Conservation (phyloP, 2,888 invertebrate genomes). For the Apamea epomidion region DNA sequence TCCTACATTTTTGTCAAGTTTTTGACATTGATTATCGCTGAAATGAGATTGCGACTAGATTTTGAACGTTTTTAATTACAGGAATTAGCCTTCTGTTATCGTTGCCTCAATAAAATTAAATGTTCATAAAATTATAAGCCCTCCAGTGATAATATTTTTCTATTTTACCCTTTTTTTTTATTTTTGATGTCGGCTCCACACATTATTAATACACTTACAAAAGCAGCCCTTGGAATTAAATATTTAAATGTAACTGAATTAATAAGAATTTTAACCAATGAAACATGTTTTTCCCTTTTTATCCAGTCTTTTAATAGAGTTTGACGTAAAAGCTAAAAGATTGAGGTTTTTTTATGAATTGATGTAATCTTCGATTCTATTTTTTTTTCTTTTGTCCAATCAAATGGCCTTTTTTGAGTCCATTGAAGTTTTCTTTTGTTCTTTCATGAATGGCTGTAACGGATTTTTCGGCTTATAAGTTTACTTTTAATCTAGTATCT, state of each 20-base stretch:
- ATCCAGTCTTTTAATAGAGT: background rate
- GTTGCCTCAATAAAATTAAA: background rate
- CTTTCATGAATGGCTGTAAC: slow-evolving; percentile 14
- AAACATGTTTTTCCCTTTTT: background rate
- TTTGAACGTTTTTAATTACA: too few relatives aligned
- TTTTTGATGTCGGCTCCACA: background rate
- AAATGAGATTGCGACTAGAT: too few relatives aligned
- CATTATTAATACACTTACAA: slow-evolving; percentile 14
- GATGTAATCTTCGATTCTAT: slow-evolving; percentile 49
- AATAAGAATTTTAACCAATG: background rate
- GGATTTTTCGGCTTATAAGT: slow-evolving; percentile 13
- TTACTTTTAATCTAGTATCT: background rate
- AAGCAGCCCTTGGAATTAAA: slow-evolving; percentile 11
- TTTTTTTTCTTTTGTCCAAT: slow-evolving; percentile 63
- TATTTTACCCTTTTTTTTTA: slow-evolving; percentile 28
- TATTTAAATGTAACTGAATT: slow-evolving; percentile 33
- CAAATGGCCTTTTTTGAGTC: slow-evolving; percentile 57
- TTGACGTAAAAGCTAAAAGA: slow-evolving; percentile 8
- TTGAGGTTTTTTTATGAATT: slow-evolving; percentile 26
- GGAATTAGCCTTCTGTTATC: too few relatives aligned
- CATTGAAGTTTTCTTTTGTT: slow-evolving; percentile 52
- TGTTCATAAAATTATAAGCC: background rate
- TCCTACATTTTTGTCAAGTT: too few relatives aligned
- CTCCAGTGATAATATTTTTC: slow-evolving; percentile 11
- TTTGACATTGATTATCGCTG: too few relatives aligned